Conservation (phyloP, 2,113 vertebrate species). For the Mystacornis crossleyi region DNA sequence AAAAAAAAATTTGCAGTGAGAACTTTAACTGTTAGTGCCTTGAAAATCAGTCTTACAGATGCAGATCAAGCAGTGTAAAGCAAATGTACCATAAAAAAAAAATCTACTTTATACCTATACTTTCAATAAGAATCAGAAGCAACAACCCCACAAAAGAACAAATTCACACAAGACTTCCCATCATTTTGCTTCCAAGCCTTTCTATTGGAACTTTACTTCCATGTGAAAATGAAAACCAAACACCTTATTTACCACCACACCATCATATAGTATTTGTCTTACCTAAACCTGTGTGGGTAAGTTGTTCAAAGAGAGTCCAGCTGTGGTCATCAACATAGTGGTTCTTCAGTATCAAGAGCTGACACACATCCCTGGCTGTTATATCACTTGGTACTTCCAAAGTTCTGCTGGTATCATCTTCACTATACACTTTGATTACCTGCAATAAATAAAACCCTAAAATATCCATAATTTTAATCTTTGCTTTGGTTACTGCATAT, state of each 20-base stretch:
- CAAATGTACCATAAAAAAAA: background rate
- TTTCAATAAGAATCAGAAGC: background rate
- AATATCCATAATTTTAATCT: background rate
- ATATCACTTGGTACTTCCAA: conserved; percentile 93
- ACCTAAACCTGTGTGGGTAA: conserved; percentile 84
- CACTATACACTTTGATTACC: conserved; percentile 96
- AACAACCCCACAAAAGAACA: background rate
- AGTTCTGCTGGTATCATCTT: conserved; percentile 92
- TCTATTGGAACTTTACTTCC: background rate
- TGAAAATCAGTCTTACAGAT: background rate
- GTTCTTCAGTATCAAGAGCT: conserved; percentile 92
- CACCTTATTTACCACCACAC: background rate
- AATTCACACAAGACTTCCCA: background rate
- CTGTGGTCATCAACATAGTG: conserved; percentile 92
- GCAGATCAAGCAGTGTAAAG: background rate
- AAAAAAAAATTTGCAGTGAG: background rate
- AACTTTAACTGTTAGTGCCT: background rate
- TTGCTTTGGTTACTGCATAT: background rate
- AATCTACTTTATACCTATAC: background rate
- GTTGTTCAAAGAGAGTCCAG: conserved; percentile 95
- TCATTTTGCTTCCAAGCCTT: background rate
- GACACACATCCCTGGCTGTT: conserved; percentile 91
- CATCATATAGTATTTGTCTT: conserved; percentile 13
- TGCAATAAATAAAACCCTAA: conserved; percentile 63
- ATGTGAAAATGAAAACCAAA: background rate